These are phyloP conservation scores for Coleophora deauratella DNA, from an alignment of 2,888 invertebrate species.

Conservation along the genomic window DNA sequence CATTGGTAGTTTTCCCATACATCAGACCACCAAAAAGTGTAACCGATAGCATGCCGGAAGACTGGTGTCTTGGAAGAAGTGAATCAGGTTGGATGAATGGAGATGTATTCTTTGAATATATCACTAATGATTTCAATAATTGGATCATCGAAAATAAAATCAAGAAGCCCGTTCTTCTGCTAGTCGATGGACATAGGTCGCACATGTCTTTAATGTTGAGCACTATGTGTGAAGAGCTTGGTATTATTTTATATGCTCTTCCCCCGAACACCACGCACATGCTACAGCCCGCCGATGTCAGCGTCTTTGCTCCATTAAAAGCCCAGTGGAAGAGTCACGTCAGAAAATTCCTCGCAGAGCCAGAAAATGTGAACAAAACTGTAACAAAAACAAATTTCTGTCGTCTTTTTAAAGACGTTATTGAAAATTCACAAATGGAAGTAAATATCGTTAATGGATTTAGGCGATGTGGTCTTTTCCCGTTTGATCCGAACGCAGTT, in stretches of 20 bases:
- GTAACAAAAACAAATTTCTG: constrained; percentile 22
- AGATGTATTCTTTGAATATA: constrained; percentile 24
- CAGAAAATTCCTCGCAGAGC: constrained; percentile 9
- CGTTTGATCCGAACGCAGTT: constrained; percentile 16
- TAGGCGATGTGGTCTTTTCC: constrained; percentile 18
- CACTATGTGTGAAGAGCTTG: too few species aligned
- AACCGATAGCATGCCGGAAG: constrained; percentile 15
- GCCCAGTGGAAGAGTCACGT: constrained; percentile 14
- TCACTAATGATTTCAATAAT: constrained; percentile 19
- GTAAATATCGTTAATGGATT: constrained; percentile 19
- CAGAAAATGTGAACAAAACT: constrained; percentile 17
- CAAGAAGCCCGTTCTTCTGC: constrained; percentile 17
- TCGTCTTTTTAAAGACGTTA: constrained; percentile 11
- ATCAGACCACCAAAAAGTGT: constrained; percentile 14
- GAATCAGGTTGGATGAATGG: constrained; percentile 18
- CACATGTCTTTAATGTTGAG: constrained; percentile 21
- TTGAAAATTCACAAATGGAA: constrained; percentile 8
- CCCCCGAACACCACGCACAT: constrained; percentile 25
- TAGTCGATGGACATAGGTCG: constrained; percentile 24
- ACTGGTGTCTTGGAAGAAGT: constrained; percentile 20
- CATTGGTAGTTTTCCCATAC: constrained; percentile 19
- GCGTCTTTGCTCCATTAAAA: constrained; percentile 20
- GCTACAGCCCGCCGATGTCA: constrained; percentile 23
- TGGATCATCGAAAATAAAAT: constrained; percentile 18
- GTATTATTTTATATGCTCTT: too few species aligned